phyloP scores from a whole-genome alignment of 2,888 invertebrate species.

The Netelia melanura region DNA sequence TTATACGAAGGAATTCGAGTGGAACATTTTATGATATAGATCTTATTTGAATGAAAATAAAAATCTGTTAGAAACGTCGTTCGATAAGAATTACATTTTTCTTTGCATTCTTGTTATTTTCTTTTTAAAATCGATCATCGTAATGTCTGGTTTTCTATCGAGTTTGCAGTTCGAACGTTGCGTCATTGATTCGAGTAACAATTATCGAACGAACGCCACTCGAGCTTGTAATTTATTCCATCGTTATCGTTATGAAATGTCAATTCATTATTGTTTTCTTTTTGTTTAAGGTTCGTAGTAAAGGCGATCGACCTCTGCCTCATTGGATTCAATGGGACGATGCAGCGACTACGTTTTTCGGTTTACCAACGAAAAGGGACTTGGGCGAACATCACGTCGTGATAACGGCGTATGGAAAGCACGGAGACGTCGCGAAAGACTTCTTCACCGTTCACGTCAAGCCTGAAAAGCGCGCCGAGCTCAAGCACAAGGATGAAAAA shows the following conservation, averaged over 20 bases:
- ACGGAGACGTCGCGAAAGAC: slow-evolving; percentile 87
- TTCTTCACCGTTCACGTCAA: slow-evolving; percentile 89
- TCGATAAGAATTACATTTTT: neutral
- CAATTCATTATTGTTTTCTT: slow-evolving; percentile 32
- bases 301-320: slow-evolving; percentile 85
- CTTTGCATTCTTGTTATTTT: neutral
- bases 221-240: neutral
- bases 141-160: neutral
- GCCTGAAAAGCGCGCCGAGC: slow-evolving; percentile 76
- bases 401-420: slow-evolving; percentile 86
- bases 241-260: neutral
- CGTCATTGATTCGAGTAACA: neutral
- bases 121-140: neutral
- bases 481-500: slow-evolving; percentile 79
- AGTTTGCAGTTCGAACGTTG: neutral
- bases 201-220: neutral
- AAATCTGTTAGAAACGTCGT: slow-evolving; percentile 14
- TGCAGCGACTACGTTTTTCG: slow-evolving; percentile 89
- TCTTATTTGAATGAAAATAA: slow-evolving; percentile 20
- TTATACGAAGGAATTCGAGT: slow-evolving; percentile 13
- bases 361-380: slow-evolving; percentile 90
- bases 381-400: slow-evolving; percentile 89
- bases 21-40: slow-evolving; percentile 46
- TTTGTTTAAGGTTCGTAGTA: slow-evolving; percentile 82
- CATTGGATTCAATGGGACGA: slow-evolving; percentile 91